Base-by-base conservation (phyloP, 2,797 vertebrate genomes). In the Ptychobarbus kaznakovi region DNA sequence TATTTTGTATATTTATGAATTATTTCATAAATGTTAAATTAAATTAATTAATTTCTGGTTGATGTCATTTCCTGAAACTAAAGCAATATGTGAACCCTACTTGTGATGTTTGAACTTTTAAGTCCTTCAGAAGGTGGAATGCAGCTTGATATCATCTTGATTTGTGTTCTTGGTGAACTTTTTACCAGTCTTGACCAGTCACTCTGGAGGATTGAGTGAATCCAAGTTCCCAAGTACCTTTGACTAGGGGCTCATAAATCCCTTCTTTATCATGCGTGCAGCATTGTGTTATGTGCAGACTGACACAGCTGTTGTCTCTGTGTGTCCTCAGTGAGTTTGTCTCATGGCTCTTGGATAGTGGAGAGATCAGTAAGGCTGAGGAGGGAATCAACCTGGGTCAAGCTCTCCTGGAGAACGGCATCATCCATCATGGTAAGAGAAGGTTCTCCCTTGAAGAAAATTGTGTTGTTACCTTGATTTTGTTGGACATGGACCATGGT, bases 361-460 rank as follows among this genome's bases (percentile, higher is more conserved):
- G 97, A 25, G 98, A 99, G 93, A 99, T 99, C 95, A 98, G 97
- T 92, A 99, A 98, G 91, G 95, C 96, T 0, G 98, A 99, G 46
- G 98, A 99, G 92, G 98, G 98, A 3, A 97, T 99, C 89, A 99
- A 99, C 93, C 90, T 99, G 91, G 98, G 98, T 91, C 98, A 99
- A 91, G 98, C 98, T 8, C 92, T 99, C 46, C 77, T 99, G 93
- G 98, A 99, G 92, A 99, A 99, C 1, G 98, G 98, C 82, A 99
- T 99, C 86, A 99, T 99, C 92, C 98, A 99, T 93, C 98, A 99
- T 0, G 97, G 98, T 99, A 93, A 97, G 96, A 91, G 16, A 88
- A 58, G 16, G 3, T 44, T 73, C 51, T 35, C 15, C 15, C 32
- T 12, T 38, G 28, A 44, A 79, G 16, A 16, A 12, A n/a, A 6